Base-by-base conservation (phyloP, 1,140 invertebrate species). In the Anastrepha ludens region DNA sequence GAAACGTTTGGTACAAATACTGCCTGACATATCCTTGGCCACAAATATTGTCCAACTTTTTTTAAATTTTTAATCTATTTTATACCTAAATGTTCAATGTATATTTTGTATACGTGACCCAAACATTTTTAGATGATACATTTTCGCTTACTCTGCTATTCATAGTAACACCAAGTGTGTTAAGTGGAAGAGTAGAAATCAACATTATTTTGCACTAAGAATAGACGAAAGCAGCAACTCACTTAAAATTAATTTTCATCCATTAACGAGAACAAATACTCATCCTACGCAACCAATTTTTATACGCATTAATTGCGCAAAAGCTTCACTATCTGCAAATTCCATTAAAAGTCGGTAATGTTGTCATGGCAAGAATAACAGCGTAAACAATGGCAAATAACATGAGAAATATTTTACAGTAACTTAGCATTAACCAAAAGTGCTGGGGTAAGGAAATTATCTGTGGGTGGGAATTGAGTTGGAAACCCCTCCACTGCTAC, bases 391-490 rank as follows among this genome's bases (percentile, higher is more conserved):
- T 9, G 3, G 20, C 44, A 67, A 67, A 20, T 55, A 20, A 20
- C 47, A 81, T 15, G 39, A 47, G 13, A 47, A 74, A 41, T 15
- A 55, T 55, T 81, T 55, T 29, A 55, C 44, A 11, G 74, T 6
- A 29, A 55, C 15, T 50, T 2, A 29, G 47, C 2, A 2, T 4
- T 39, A 81, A 11, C 50, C 41, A 8, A 8, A 81, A 29, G 9
- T 47, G 47, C 44, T 81, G 74, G 47, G 44, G 20, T 55, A 81
- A 81, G n/a, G 74, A 81, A 81, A 81, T 81, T 81, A 50, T 55
- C 9, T 2, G 74, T 81, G 44, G 17, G 44, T 20, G 20, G 47
- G 74, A 50, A 81, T 9, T 81, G 15, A 11, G 74, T 17, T 2
- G 67, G 8, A 13, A 55, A 8, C 11, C n/a, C 44, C 44, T n/a